Conservation (phyloP, 2,797 vertebrate species). For the Rhodeus uyekii region DNA sequence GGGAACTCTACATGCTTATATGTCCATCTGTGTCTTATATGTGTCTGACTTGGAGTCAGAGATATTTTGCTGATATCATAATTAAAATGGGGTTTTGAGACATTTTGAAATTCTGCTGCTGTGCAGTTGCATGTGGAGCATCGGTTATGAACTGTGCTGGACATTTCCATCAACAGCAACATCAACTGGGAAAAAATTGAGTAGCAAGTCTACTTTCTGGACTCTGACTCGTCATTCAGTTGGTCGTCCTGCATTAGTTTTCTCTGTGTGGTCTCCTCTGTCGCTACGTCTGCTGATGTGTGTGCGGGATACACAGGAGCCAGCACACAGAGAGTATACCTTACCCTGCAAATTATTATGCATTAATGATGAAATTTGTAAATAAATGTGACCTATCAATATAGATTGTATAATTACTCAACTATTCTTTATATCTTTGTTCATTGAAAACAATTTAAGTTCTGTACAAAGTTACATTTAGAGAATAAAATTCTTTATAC, state of each 20-base stretch:
- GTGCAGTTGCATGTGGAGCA: not conserved
- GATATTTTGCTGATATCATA: rapidly evolving
- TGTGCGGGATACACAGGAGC: not conserved
- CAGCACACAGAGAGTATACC: too few relatives aligned
- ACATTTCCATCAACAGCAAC: not conserved
- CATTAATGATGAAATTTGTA: too few relatives aligned
- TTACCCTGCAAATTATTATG: too few relatives aligned
- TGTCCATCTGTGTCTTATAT: too few relatives aligned
- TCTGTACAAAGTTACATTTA: too few relatives aligned
- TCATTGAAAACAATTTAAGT: too few relatives aligned
- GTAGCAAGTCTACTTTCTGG: not conserved
- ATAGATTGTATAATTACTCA: too few relatives aligned
- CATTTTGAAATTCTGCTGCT: not conserved
- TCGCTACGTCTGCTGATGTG: not conserved
- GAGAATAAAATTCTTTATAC: too few relatives aligned
- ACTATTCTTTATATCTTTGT: too few relatives aligned
- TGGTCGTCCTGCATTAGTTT: not conserved
- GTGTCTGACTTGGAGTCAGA: constrained; percentile 22
- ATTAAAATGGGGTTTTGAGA: not conserved
- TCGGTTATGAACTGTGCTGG: not conserved
- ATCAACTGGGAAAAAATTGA: too few relatives aligned
- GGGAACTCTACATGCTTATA: constrained; percentile 17
- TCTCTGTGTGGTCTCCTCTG: not conserved
- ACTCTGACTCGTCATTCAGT: not conserved
- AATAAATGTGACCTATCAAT: too few relatives aligned